phyloP scores from a whole-genome alignment of 30 jellyfish, hydroid and myxozoan species.

The Cassiopea xamachana region DNA sequence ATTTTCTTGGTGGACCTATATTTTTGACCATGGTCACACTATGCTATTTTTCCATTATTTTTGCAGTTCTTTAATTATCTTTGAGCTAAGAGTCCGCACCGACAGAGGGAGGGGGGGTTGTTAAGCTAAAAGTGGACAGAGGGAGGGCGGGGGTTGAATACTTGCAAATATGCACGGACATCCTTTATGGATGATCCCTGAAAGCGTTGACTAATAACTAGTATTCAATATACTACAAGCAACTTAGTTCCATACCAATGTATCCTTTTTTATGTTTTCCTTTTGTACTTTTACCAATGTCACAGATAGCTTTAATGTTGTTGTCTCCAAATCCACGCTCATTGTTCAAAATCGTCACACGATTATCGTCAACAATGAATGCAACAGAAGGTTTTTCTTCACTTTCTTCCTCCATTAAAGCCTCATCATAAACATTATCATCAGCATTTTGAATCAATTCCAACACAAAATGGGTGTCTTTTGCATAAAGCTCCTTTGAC shows the following conservation, averaged over 20 bases:
- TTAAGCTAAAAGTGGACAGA: too few species aligned
- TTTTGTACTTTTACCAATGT: constrained; percentile 93
- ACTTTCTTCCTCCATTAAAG: constrained; percentile 32
- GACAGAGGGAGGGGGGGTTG: too few species aligned
- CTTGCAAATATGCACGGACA: too few species aligned
- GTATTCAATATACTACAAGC: too few species aligned
- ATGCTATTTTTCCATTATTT: too few species aligned
- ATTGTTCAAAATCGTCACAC: constrained; percentile 67
- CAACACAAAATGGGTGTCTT: constrained; percentile 91
- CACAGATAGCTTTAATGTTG: constrained; percentile 87
- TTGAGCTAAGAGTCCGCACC: too few species aligned
- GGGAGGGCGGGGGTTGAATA: too few species aligned
- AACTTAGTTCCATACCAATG: constrained; percentile 63
- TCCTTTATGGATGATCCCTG: too few species aligned
- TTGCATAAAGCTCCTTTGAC: constrained; percentile 87
- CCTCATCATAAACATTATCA: constrained; percentile 76
- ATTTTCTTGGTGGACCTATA: too few species aligned
- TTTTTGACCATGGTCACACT: too few species aligned
- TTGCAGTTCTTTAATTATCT: too few species aligned
- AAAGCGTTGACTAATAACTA: too few species aligned
- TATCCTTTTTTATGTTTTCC: constrained; percentile 90
- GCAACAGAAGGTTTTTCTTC: constrained; percentile 88
- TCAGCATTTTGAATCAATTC: constrained; percentile 96
- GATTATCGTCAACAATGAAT: constrained; percentile 71
- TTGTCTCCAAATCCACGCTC: constrained; percentile 82